Evolutionary conservation across 2,113 vertebrate species (phyloP), one percentile per base, ranked within the genome.

Genomic region (Thamnophis sirtalis): DNA sequence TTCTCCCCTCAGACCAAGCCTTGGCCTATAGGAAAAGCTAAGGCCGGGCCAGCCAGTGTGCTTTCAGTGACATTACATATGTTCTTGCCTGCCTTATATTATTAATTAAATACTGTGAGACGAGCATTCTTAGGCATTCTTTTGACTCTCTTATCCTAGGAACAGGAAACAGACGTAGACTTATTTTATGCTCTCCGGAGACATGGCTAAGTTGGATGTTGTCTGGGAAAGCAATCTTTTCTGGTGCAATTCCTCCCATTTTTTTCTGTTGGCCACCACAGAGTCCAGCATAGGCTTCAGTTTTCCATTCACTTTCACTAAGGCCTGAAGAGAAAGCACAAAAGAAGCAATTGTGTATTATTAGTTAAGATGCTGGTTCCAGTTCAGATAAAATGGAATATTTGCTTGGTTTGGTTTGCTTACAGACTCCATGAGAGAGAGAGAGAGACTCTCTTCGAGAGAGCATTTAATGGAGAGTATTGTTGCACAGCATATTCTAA

Each of bases 281-380:
- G 98, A 98, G 93, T 99, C 99, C 93, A 99, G 93, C 98, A 99
- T 99, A 0, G 99, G 98, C 97, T 99, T 98, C 92, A 99, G 98
- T 96, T 99, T 99, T 43, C 95, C 97, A 95, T 99, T 99, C 95
- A 99, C 95, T 96, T 99, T 99, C 93, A 98, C 99, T 95, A 99
- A 95, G 22, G 98, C 98, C 99, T 99, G 92, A 43, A 58, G 11
- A 95, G 94, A 80, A 92, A 91, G 89, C 11, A 88, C 86, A 89
- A 94, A 48, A 85, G 60, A n/a, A 60, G 68, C 33, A 91, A 84
- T 50, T 49, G 91, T 26, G 88, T 90, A 92, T 26, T 38, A 53
- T 53, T 53, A 93, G 89, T 92, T 92, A 93, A 84, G 86, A 54
- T 5, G 50, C 0, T 80, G 88, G 93, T 91, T 95, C 68, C 38